Percentiles rank a stretch among this genome's conserved stretches.
Conservation (phyloP, 2,888 invertebrate species). For the Malthinus seriepunctatus region DNA sequence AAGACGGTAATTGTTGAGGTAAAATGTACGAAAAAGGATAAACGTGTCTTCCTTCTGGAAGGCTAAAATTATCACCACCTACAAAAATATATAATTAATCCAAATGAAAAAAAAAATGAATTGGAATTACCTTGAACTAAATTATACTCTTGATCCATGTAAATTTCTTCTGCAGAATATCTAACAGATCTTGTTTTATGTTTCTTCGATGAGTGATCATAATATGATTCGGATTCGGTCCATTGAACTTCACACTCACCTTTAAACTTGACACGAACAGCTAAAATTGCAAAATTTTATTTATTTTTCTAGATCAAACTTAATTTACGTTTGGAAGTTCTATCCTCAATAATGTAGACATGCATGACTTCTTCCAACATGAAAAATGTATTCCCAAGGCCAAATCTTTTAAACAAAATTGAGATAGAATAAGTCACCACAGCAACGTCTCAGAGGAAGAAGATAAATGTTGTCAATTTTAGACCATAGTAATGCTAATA, state of each 20-base stretch:
- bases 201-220: slow-evolving; percentile 9
- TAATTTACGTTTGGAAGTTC: too few species aligned
- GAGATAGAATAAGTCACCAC: too few species aligned
- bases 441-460: too few species aligned
- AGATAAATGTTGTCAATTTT: too few species aligned
- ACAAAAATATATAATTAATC: slow-evolving; percentile 13
- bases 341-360: too few species aligned
- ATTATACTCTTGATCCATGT: slow-evolving; percentile 16
- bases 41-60: slow-evolving; percentile 42
- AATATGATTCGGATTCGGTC: slow-evolving; percentile 24
- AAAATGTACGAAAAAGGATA: slow-evolving; percentile 42
- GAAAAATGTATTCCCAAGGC: too few species aligned
- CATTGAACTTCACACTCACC: slow-evolving; percentile 32
- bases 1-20: slow-evolving; percentile 41
- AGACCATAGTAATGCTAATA: too few species aligned
- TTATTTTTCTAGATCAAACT: too few species aligned
- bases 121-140: slow-evolving; percentile 14
- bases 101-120: not conserved
- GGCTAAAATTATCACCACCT: slow-evolving; percentile 38
- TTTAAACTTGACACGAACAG: slow-evolving; percentile 25
- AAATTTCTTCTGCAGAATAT: slow-evolving; percentile 17
- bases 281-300: slow-evolving; percentile 16
- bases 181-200: slow-evolving; percentile 7
- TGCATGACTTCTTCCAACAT: too few species aligned
- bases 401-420: too few species aligned